Evolutionary conservation across 2,797 vertebrate species (phyloP), one percentile per base, ranked within the genome.

Genomic region (Galago senegalensis): DNA sequence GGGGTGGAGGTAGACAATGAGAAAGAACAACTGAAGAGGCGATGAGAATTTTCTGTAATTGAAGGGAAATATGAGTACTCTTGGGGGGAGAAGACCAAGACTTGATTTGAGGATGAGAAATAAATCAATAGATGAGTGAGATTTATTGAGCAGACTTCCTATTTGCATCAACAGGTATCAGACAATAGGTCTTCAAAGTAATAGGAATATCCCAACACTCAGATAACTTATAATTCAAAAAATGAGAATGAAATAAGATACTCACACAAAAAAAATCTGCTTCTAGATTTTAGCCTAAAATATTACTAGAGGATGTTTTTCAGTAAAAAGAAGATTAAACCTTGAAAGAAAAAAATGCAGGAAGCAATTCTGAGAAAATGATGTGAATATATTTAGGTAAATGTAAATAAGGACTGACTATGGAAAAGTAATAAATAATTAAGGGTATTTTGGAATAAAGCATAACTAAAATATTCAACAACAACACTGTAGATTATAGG

Each of bases 311-410:
- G 43, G 34, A 16, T 79, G 12, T 72, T 56, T 89, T 89, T 70
- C 31, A 84, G 18, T n/a, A 60, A 61, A n/a, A 70, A 69, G 18
- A 67, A 75, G 65, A 87, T 81, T 91, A 91, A 83, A 82, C 23
- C 11, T 77, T 82, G 60, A 46, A 53, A 56, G 72, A 70, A 53
- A 91, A 58, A 49, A 88, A 53, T 7, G 49, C 17, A 70, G 40
- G 70, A 77, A 80, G 63, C 25, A 34, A 70, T 84, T 25, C 31
- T 7, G 53, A 40, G 49, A 58, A 77, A 83, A 60, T 27, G 70
- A 77, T 61, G 90, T 72, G 43, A 86, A 87, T 81, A 18, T 25
- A 82, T 10, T 53, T 11, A 53, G 31, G 31, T 70, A 77, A 60
- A 70, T 72, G 27, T 23, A 83, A 23, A 43, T 69, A 63, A 61